These are phyloP conservation scores for Noctilio leporinus DNA, from an alignment of 2,113 vertebrate genomes.

Conservation along the genomic window DNA sequence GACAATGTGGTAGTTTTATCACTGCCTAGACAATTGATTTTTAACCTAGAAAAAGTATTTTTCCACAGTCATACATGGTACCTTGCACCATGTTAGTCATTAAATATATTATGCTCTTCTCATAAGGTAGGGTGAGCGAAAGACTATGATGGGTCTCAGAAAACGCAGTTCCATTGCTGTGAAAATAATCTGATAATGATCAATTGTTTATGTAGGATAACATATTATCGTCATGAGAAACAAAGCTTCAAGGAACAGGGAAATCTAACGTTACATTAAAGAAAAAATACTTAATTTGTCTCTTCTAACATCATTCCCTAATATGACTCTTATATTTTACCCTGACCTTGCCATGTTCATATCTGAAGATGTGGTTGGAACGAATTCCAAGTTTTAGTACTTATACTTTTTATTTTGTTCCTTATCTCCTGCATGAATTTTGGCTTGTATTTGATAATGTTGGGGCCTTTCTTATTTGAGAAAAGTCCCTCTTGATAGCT, in stretches of 20 bases:
- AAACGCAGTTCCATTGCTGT: not conserved
- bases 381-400: not conserved
- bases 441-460: not conserved
- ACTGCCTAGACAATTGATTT: not conserved
- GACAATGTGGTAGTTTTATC: constrained; percentile 1
- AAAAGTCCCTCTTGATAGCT: not conserved
- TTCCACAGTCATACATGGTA: not conserved
- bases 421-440: not conserved
- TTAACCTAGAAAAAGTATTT: not conserved
- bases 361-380: not conserved
- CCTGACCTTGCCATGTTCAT: not conserved
- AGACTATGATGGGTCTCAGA: not conserved
- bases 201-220: not conserved
- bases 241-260: not conserved
- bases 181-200: not conserved
- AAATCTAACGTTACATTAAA: not conserved
- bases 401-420: not conserved
- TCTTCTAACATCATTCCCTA: not conserved
- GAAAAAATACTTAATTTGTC: constrained; percentile 9
- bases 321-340: not conserved
- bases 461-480: not conserved
- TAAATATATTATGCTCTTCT: not conserved
- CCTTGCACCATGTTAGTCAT: not conserved
- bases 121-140: not conserved
- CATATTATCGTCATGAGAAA: not conserved